Evolutionary conservation across 2,888 invertebrate genomes (phyloP).

Genomic region (Leptinotarsa rubiginosa): DNA sequence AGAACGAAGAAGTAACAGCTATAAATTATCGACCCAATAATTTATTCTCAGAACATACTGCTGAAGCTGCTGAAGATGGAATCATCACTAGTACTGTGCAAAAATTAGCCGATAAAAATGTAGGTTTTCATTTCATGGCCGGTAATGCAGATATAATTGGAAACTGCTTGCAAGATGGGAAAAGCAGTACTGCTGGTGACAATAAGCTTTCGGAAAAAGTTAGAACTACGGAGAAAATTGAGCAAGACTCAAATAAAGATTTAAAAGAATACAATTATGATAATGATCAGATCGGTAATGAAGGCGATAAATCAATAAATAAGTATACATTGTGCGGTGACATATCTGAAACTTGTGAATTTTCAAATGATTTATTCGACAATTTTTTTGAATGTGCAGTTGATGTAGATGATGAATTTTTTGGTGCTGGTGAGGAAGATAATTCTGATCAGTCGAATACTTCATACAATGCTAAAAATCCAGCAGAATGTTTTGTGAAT

Average conservation of each 20-base stretch:
- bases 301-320: not conserved
- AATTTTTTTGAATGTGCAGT: too few relatives aligned
- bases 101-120: constrained; percentile 7
- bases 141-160: constrained; percentile 15
- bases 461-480: not conserved
- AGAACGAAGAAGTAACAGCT: not conserved
- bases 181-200: not conserved
- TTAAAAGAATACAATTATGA: not conserved
- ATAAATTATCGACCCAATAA: not conserved
- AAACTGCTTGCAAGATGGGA: not conserved
- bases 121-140: constrained; percentile 19
- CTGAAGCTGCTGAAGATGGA: not conserved
- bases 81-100: not conserved
- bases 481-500: not conserved
- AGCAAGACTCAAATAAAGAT: not conserved
- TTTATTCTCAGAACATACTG: not conserved
- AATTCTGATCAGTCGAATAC: not conserved
- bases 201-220: not conserved
- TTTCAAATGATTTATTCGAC: not conserved
- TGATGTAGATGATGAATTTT: not conserved
- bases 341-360: not conserved
- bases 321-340: not conserved
- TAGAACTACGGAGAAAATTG: not conserved
- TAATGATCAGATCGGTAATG: not conserved
- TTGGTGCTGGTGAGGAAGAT: not conserved